Evolutionary conservation across 2,888 invertebrate genomes (phyloP).

Genomic region (Mythimna ferrago): DNA sequence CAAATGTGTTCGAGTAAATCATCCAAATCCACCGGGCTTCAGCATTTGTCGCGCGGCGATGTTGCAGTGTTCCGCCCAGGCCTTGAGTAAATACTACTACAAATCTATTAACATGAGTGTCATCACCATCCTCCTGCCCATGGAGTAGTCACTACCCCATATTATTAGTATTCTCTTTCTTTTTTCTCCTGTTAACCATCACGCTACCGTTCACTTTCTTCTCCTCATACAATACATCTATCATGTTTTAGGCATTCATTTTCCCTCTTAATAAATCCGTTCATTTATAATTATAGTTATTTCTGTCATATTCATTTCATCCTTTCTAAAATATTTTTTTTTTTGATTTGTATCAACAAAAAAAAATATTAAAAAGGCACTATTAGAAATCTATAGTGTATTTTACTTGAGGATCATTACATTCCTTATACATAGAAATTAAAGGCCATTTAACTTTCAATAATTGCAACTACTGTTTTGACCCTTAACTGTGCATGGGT

Average conservation of each 20-base stretch:
- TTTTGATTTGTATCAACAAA: no score
- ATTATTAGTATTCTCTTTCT: neutral
- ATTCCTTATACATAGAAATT: no score
- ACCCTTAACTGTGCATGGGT: no score
- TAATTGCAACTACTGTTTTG: no score
- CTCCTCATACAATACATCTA: neutral
- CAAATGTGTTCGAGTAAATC: slow-evolving; percentile 71
- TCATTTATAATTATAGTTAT: neutral
- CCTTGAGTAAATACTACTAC: slow-evolving; percentile 65
- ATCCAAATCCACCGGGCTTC: slow-evolving; percentile 67
- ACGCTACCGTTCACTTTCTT: neutral
- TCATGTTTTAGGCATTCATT: neutral
- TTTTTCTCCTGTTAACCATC: neutral
- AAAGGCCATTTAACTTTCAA: no score
- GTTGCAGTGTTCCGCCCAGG: slow-evolving; percentile 71
- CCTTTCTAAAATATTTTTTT: neutral
- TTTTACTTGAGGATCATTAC: neutral
- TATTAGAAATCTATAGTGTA: no score
- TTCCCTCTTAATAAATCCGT: neutral
- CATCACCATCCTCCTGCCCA: neutral
- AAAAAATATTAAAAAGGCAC: no score
- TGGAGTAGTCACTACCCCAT: neutral
- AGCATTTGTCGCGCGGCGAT: slow-evolving; percentile 66
- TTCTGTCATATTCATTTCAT: neutral
- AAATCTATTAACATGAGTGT: neutral